Base-by-base conservation (phyloP, 2,888 invertebrate genomes). In the Heliconius ethilla region DNA sequence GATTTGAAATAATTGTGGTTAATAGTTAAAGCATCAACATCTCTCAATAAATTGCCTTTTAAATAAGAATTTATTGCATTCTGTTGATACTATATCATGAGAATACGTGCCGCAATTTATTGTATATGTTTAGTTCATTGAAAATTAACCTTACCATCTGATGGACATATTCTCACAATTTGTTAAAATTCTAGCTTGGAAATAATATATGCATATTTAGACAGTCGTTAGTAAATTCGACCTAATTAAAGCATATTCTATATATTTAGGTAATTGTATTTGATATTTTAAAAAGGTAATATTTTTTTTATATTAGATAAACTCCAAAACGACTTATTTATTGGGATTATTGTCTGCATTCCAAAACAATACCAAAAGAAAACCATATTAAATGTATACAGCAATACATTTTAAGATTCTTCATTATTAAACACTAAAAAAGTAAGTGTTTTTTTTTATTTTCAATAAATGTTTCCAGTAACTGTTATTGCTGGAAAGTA, bases 1-100 rank as follows among this genome's bases (percentile, higher is more conserved):
- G 90, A 90, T 91, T 89, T 86, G 85, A 89, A 90, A 90, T 91
- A 90, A 90, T 90, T 88, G 86, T 85, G 79, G 82, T 82, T 85
- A 65, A 74, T 65, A 74, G 85, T 87, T 85, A 85, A 86, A 87
- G 86, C 82, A 84, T 76, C 81, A 78, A 82, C 83, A 83, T 80
- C 83, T 84, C 82, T 83, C 83, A 77, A 84, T 84, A 79, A 78
- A 85, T 86, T 85, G 87, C 86, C 83, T 82, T 84, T 88, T 89
- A 88, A 86, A 92, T 91, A 83, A 87, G 84, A 85, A 91, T 91
- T 91, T 90, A 92, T 91, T 84, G 86, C 62, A 40, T 69, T 77
- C 63, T 72, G 45, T 37, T 55, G 45, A 75, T 73, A 85, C 84
- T 82, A 81, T 70, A 82, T 81, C 82, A 45, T 62, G 40, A 62